These are phyloP conservation scores for Margarornis squamiger DNA, from an alignment of 2,797 vertebrate species.

Conservation along the genomic window DNA sequence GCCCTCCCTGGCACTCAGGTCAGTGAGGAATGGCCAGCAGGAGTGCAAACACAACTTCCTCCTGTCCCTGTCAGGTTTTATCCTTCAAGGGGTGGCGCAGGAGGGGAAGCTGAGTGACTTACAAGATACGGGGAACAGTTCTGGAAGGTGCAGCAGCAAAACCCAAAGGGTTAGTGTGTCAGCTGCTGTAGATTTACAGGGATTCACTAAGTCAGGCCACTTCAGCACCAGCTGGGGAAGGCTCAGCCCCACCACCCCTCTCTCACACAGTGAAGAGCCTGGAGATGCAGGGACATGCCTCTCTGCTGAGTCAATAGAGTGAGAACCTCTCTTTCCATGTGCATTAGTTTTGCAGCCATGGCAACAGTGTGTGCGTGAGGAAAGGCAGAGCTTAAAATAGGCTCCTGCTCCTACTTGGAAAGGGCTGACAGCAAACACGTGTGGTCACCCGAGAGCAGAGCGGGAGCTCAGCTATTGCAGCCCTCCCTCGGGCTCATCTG, in stretches of 20 bases:
- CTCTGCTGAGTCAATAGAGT: conserved; percentile 24
- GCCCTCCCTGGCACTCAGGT: neutral
- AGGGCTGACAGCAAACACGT: conserved; percentile 12
- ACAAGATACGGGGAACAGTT: neutral
- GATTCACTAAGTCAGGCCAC: neutral
- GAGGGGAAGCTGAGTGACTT: neutral
- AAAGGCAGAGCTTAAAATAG: conserved; percentile 52
- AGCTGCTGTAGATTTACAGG: neutral
- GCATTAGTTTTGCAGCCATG: conserved; percentile 20
- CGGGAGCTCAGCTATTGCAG: neutral
- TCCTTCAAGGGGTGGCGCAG: neutral
- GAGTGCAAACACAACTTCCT: rapidly evolving
- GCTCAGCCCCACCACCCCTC: neutral
- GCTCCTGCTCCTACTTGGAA: conserved; percentile 41
- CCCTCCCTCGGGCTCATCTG: neutral
- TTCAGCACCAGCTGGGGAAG: neutral
- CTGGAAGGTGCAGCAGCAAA: neutral
- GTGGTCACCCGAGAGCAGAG: neutral
- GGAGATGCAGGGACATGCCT: conserved; percentile 11
- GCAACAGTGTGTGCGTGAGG: conserved; percentile 22
- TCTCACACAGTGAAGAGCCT: neutral
- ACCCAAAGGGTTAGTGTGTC: neutral
- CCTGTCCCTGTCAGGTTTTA: neutral
- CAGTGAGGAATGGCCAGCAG: neutral
- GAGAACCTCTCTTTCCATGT: conserved; percentile 10